Percentiles rank a stretch among this genome's conserved stretches.
Conservation (phyloP, 2,888 invertebrate genomes). For the Ochropleura plecta region DNA sequence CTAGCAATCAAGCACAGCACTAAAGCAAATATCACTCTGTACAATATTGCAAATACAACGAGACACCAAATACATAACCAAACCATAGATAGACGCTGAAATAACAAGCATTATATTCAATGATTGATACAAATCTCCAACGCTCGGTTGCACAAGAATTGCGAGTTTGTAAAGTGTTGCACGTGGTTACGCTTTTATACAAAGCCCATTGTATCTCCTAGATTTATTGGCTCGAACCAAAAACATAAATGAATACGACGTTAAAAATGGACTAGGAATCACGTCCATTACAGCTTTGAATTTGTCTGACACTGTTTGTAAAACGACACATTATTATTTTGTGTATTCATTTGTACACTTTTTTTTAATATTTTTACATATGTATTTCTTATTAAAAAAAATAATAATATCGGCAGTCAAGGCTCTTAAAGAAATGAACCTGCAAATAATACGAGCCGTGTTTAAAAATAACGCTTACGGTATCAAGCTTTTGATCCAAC, state of each 20-base stretch:
- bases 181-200: conserved; percentile 29
- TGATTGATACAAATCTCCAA: conserved; percentile 48
- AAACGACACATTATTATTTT: too few species aligned
- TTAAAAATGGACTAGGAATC: conserved; percentile 4
- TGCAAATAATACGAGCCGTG: too few species aligned
- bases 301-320: neutral
- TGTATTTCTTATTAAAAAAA: too few species aligned
- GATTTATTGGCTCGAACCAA: conserved; percentile 48
- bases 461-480: too few species aligned
- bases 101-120: conserved; percentile 36
- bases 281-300: neutral
- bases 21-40: neutral
- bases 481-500: too few species aligned
- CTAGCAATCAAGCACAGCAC: conserved; percentile 9
- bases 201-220: conserved; percentile 41
- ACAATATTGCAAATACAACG: neutral
- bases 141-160: conserved; percentile 36
- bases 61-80: neutral
- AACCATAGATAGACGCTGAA: conserved; percentile 19
- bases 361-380: too few species aligned
- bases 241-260: conserved; percentile 25
- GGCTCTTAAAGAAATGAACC: too few species aligned
- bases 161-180: conserved; percentile 28
- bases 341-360: too few species aligned
- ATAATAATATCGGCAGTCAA: too few species aligned